Conservation (phyloP, 2,113 vertebrate genomes). For the Nothobranchius kuhntae region DNA sequence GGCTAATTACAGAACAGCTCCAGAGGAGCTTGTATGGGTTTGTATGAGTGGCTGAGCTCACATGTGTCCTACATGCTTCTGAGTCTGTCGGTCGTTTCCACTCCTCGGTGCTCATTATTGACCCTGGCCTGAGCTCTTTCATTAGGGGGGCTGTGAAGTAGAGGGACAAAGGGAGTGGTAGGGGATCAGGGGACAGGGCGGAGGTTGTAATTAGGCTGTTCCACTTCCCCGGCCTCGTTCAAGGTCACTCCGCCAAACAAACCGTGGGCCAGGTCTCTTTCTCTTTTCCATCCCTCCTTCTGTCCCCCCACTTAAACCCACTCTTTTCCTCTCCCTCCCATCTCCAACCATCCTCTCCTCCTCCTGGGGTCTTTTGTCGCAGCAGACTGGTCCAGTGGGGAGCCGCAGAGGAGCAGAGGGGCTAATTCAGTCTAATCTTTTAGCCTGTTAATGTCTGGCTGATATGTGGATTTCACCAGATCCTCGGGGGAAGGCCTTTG, state of each 20-base stretch:
- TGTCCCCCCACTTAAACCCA: constrained; percentile 13
- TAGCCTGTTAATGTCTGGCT: constrained; percentile 74
- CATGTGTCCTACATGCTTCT: constrained; percentile 17
- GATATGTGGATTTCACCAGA: constrained; percentile 75
- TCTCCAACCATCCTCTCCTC: constrained; percentile 43
- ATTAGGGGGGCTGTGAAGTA: constrained; percentile 63
- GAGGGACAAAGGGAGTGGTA: constrained; percentile 53
- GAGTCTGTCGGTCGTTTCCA: constrained; percentile 31
- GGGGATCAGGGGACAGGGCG: constrained; percentile 66
- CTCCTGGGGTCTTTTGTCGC: constrained; percentile 70
- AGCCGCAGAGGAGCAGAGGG: constrained; percentile 61
- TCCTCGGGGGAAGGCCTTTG: constrained; percentile 74
- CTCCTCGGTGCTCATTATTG: constrained; percentile 68
- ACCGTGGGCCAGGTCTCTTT: constrained; percentile 50
- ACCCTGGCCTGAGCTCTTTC: constrained; percentile 71
- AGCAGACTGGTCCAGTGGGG: constrained; percentile 62
- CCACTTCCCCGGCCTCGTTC: constrained; percentile 67
- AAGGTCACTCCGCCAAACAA: constrained; percentile 73
- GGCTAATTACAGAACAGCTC: constrained; percentile 62
- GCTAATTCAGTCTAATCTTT: constrained; percentile 79
- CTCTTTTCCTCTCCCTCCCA: constrained; percentile 23
- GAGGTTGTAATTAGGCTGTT: constrained; percentile 79
- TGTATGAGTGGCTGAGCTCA: constrained; percentile 33
- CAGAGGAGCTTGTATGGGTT: constrained; percentile 22
- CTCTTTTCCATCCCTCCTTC: constrained; percentile 25